Conservation (phyloP, 2,888 invertebrate genomes). For the Pediacus dermestoides region DNA sequence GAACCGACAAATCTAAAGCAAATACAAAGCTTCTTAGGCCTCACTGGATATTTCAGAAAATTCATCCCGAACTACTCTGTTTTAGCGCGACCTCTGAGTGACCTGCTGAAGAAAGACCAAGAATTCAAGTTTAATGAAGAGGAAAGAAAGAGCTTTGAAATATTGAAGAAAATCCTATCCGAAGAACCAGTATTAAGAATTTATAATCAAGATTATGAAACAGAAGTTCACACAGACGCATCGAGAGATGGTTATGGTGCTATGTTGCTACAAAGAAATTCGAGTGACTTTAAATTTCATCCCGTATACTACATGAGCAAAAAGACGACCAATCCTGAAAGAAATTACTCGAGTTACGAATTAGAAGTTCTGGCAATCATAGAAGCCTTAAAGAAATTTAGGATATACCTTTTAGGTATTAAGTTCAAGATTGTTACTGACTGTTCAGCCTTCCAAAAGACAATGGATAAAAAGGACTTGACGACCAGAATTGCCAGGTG, state of each 20-base stretch:
- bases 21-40: slow-evolving; percentile 36
- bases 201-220: slow-evolving; percentile 16
- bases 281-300: slow-evolving; percentile 22
- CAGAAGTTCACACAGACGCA: slow-evolving; percentile 26
- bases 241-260: slow-evolving; percentile 23
- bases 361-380: slow-evolving; percentile 40
- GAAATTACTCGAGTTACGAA: slow-evolving; percentile 38
- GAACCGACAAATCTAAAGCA: slow-evolving; percentile 29
- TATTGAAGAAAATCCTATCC: slow-evolving; percentile 19
- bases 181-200: slow-evolving; percentile 23
- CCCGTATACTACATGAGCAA: slow-evolving; percentile 30
- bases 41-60: slow-evolving; percentile 41
- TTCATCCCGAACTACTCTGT: slow-evolving; percentile 36
- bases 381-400: slow-evolving; percentile 37
- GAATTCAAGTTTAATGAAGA: slow-evolving; percentile 19
- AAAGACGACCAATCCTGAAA: slow-evolving; percentile 33
- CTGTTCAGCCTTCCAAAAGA: slow-evolving; percentile 36
- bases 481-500: slow-evolving; percentile 35
- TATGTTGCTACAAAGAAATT: slow-evolving; percentile 20
- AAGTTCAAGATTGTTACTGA: slow-evolving; percentile 40
- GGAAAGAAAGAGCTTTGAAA: slow-evolving; percentile 18
- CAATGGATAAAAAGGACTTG: slow-evolving; percentile 36
- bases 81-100: slow-evolving; percentile 38
- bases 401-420: slow-evolving; percentile 34
- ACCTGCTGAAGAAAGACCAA: slow-evolving; percentile 28